phyloP scores from a whole-genome alignment of 2,888 invertebrate genomes.

The Meghimatium bilineatum region DNA sequence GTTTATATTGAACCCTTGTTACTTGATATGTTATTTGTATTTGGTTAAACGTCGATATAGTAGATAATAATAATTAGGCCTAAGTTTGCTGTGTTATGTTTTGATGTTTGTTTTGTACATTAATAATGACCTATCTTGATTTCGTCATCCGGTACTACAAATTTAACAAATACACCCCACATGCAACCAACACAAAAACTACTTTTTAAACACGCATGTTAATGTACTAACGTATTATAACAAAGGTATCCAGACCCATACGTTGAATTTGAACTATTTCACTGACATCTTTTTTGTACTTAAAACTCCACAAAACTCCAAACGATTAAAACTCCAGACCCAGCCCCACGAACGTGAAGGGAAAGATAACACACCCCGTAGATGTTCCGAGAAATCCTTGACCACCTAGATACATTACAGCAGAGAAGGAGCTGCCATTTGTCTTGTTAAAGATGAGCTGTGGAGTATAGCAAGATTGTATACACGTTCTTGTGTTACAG shows the following conservation, averaged over 20 bases:
- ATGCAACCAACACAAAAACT: not conserved
- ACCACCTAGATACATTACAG: constrained; percentile 34
- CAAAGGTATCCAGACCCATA: not conserved
- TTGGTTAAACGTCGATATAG: too few relatives aligned
- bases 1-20: too few relatives aligned
- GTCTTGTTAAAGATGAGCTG: not conserved
- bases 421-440: constrained; percentile 26
- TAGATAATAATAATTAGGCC: too few relatives aligned
- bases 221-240: too few relatives aligned
- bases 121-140: too few relatives aligned
- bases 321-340: not conserved
- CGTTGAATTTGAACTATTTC: not conserved
- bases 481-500: constrained; percentile 7
- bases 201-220: too few relatives aligned
- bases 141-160: too few relatives aligned
- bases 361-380: constrained; percentile 36
- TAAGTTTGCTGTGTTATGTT: too few relatives aligned
- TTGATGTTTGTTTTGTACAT: too few relatives aligned
- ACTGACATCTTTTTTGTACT: not conserved
- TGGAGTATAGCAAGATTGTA: not conserved
- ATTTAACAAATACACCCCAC: too few relatives aligned
- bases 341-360: not conserved
- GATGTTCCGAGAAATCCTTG: constrained; percentile 19
- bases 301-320: not conserved
- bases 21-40: too few relatives aligned